These are phyloP conservation scores for Syngnathoides biaculeatus DNA, from an alignment of 2,113 vertebrate species.

Conservation along the genomic window DNA sequence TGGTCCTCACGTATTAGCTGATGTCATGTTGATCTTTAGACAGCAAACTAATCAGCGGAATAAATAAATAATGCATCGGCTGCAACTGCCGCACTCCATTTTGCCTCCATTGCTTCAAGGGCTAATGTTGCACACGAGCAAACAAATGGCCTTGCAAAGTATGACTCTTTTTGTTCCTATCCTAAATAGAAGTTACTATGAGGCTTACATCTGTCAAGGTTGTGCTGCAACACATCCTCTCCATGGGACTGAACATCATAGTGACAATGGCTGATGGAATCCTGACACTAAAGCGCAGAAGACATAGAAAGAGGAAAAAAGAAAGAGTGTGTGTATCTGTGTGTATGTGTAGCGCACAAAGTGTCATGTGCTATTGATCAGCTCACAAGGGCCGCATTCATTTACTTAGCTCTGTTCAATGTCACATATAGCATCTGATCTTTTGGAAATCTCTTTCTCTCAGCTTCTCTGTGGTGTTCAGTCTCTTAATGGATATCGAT, in stretches of 20 bases:
- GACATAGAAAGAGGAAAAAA: constrained; percentile 10
- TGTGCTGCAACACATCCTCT: neutral
- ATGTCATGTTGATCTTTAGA: too few relatives aligned
- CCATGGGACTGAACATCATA: constrained; percentile 5
- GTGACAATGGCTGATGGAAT: neutral
- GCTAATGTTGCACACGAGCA: too few relatives aligned
- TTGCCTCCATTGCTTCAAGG: too few relatives aligned
- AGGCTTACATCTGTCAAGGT: neutral
- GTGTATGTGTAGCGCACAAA: neutral
- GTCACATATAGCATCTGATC: constrained; percentile 26
- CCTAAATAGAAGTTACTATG: too few relatives aligned
- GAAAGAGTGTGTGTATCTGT: neutral
- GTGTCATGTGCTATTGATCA: constrained; percentile 37
- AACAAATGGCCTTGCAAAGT: too few relatives aligned
- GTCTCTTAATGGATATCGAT: constrained; percentile 58
- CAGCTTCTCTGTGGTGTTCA: neutral
- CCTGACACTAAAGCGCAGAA: neutral
- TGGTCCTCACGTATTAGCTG: too few relatives aligned
- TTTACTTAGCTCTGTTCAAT: constrained; percentile 31
- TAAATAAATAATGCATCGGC: too few relatives aligned
- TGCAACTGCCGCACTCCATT: too few relatives aligned
- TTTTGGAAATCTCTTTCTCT: constrained; percentile 17
- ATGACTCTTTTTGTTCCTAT: too few relatives aligned
- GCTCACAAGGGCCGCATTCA: constrained; percentile 33
- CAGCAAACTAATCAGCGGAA: too few relatives aligned